Evolutionary conservation across 2,797 vertebrate species (phyloP).

Genomic region (Leptodactylus fallax): DNA sequence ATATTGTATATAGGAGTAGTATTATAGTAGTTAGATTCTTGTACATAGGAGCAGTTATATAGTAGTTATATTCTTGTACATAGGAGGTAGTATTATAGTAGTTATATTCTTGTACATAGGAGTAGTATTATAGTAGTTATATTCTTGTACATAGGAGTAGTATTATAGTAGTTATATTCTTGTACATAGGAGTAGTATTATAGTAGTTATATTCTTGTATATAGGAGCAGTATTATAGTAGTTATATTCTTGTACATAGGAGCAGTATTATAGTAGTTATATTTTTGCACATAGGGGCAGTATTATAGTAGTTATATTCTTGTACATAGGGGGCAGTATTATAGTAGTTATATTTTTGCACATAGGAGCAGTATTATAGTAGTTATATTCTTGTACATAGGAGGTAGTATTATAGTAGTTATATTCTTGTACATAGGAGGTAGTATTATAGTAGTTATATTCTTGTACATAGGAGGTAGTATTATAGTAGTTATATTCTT

Average conservation of each 20-base stretch:
- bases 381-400: neutral
- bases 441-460: constrained; percentile 1
- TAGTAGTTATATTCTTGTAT: neutral
- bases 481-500: constrained; percentile 1
- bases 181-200: constrained; percentile 1
- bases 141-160: neutral
- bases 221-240: neutral
- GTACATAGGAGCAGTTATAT: too few relatives aligned
- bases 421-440: neutral
- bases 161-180: constrained; percentile 7
- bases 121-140: too few relatives aligned
- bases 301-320: neutral
- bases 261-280: neutral
- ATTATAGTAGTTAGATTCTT: too few relatives aligned
- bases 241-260: constrained; percentile 1
- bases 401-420: neutral
- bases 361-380: neutral
- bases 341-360: neutral
- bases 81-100: too few relatives aligned
- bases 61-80: too few relatives aligned
- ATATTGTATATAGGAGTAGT: too few relatives aligned
- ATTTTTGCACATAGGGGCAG: neutral
- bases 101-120: too few relatives aligned
- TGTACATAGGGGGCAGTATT: neutral
- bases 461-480: neutral